phyloP scores from a whole-genome alignment of 2,888 invertebrate genomes.

The Sphaeridia pumilis region DNA sequence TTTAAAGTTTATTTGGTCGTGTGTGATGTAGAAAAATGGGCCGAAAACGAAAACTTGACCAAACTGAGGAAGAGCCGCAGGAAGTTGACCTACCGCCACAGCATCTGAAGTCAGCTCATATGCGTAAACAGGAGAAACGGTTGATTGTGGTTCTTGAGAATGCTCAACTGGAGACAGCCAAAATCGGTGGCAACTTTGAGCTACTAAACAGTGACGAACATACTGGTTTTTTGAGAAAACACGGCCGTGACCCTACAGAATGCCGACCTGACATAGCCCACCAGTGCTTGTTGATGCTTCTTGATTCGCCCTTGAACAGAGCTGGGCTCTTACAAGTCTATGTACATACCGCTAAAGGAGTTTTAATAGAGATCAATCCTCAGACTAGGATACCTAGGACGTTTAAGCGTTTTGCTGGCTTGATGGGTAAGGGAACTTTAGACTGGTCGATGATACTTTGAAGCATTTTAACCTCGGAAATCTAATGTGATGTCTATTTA shows the following conservation, averaged over 20 bases:
- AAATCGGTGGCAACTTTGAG: slow-evolving; percentile 81
- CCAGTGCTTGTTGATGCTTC: slow-evolving; percentile 91
- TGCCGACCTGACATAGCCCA: slow-evolving; percentile 96
- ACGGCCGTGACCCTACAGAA: slow-evolving; percentile 71
- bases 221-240: slow-evolving; percentile 65
- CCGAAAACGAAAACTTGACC: slow-evolving; percentile 47
- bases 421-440: slow-evolving; percentile 61
- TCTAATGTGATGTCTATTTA: slow-evolving; percentile 6
- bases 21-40: slow-evolving; percentile 44
- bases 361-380: slow-evolving; percentile 88
- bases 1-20: background rate
- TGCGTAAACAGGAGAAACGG: slow-evolving; percentile 75
- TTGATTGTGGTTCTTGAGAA: slow-evolving; percentile 84
- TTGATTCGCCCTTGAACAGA: slow-evolving; percentile 93
- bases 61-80: slow-evolving; percentile 53
- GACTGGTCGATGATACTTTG: background rate
- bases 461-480: background rate
- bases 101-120: slow-evolving; percentile 63
- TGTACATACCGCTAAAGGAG: slow-evolving; percentile 80
- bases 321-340: slow-evolving; percentile 94
- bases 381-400: slow-evolving; percentile 94
- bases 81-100: slow-evolving; percentile 61
- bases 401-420: slow-evolving; percentile 89
- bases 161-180: slow-evolving; percentile 90
- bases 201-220: slow-evolving; percentile 92